Conservation (phyloP, 2,113 vertebrate genomes). For the Cynocephalus volans region DNA sequence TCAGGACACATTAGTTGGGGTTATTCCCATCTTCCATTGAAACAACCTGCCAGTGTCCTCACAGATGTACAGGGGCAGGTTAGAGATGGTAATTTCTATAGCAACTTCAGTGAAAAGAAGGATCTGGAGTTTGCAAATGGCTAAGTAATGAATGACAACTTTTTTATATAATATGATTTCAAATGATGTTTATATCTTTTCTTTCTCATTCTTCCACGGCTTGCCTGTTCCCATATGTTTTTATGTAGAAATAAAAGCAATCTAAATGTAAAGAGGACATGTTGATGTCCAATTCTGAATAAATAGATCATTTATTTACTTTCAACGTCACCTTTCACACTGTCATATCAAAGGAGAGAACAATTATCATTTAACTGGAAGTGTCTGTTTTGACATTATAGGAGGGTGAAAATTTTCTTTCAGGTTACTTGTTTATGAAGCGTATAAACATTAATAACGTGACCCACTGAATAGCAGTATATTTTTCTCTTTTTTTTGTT, state of each 20-base stretch:
- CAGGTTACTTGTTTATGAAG: neutral
- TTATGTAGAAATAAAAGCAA: neutral
- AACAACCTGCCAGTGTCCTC: neutral
- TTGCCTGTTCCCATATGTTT: neutral
- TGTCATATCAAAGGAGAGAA: neutral
- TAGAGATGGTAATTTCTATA: neutral
- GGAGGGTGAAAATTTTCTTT: constrained; percentile 32
- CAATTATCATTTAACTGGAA: neutral
- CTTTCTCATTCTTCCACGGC: neutral
- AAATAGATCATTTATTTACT: neutral
- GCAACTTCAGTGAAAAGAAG: neutral
- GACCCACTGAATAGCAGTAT: neutral
- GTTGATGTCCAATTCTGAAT: neutral
- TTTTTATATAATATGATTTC: neutral
- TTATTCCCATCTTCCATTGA: neutral
- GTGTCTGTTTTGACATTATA: neutral
- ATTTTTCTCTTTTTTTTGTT: neutral
- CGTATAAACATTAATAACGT: neutral
- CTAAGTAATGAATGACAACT: neutral
- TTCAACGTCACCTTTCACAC: constrained; percentile 12
- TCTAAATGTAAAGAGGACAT: neutral
- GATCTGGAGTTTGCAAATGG: neutral
- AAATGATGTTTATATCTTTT: neutral
- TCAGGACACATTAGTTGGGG: rapidly evolving
- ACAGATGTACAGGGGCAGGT: neutral